Conservation (phyloP, 2,113 vertebrate species). For the Stegostoma tigrinum region DNA sequence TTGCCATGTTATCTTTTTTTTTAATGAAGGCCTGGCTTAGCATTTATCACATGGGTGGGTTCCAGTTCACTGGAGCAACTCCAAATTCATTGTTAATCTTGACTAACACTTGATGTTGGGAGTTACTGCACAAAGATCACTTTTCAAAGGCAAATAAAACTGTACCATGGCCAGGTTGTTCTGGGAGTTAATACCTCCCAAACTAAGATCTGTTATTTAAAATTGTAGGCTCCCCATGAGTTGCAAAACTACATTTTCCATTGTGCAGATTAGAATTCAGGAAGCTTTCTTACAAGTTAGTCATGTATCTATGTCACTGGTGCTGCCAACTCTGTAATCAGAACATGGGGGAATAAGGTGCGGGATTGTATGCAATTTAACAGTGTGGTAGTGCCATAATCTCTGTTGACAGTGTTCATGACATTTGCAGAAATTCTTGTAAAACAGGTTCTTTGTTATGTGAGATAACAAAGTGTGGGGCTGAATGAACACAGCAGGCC, state of each 20-base stretch:
- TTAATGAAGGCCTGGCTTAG: neutral
- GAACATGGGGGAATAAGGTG: neutral
- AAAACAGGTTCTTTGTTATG: neutral
- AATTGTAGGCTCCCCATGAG: neutral
- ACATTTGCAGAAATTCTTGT: neutral
- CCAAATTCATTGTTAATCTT: neutral
- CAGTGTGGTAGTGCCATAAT: neutral
- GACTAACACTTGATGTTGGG: neutral
- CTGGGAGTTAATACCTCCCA: neutral
- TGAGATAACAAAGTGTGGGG: no score
- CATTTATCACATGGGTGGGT: neutral
- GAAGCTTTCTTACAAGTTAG: neutral
- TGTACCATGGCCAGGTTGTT: neutral
- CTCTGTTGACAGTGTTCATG: neutral
- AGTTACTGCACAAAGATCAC: neutral
- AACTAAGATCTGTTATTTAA: neutral
- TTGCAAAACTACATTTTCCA: neutral
- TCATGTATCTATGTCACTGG: neutral
- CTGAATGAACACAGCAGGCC: no score
- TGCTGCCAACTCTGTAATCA: neutral
- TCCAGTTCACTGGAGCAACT: neutral
- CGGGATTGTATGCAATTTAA: neutral
- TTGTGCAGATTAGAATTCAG: neutral
- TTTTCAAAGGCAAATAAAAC: neutral
- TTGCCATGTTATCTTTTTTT: neutral